Percentiles rank a stretch among this genome's conserved stretches.
These are phyloP conservation scores for Drosophila maculinotata DNA, from an alignment of 2,888 invertebrate species.

Conservation along the genomic window DNA sequence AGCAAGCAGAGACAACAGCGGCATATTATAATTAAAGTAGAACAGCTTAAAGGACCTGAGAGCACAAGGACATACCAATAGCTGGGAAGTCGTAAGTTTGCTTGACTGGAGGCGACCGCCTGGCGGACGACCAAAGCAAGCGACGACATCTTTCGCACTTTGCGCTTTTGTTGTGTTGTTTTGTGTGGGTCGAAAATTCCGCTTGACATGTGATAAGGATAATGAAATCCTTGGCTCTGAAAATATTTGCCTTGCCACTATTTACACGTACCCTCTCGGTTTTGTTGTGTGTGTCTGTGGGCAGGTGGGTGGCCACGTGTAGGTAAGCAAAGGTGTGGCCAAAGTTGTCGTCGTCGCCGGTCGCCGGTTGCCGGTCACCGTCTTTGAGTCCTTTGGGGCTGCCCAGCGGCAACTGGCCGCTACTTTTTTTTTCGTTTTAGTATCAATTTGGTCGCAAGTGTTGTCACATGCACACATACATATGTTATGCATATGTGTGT, in stretches of 20 bases:
- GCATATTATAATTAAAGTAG: slow-evolving; percentile 81
- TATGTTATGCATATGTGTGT: slow-evolving; percentile 19
- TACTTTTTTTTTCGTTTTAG: slow-evolving; percentile 54
- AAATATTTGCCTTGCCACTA: slow-evolving; percentile 77
- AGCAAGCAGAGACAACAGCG: slow-evolving; percentile 32
- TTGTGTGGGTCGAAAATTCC: slow-evolving; percentile 58
- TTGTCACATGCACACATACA: slow-evolving; percentile 30
- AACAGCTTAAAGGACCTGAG: slow-evolving; percentile 76
- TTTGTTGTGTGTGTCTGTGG: slow-evolving; percentile 16
- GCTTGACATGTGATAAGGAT: slow-evolving; percentile 81
- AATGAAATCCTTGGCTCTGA: slow-evolving; percentile 83
- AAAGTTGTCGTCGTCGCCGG: slow-evolving; percentile 59
- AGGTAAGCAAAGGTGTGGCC: slow-evolving; percentile 79
- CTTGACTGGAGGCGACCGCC: slow-evolving; percentile 52
- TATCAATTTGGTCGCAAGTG: slow-evolving; percentile 79
- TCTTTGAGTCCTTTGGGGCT: slow-evolving; percentile 70
- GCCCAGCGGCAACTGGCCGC: slow-evolving; percentile 34
- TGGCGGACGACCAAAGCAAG: slow-evolving; percentile 45
- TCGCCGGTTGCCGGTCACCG: slow-evolving; percentile 53
- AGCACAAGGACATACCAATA: slow-evolving; percentile 47
- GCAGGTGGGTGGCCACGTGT: slow-evolving; percentile 53
- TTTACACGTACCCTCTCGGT: slow-evolving; percentile 52
- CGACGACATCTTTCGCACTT: slow-evolving; percentile 71
- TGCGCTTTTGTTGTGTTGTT: slow-evolving; percentile 55
- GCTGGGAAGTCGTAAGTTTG: slow-evolving; percentile 43